phyloP scores from a whole-genome alignment of 2,888 invertebrate species.

The Drosophila engyochracea region DNA sequence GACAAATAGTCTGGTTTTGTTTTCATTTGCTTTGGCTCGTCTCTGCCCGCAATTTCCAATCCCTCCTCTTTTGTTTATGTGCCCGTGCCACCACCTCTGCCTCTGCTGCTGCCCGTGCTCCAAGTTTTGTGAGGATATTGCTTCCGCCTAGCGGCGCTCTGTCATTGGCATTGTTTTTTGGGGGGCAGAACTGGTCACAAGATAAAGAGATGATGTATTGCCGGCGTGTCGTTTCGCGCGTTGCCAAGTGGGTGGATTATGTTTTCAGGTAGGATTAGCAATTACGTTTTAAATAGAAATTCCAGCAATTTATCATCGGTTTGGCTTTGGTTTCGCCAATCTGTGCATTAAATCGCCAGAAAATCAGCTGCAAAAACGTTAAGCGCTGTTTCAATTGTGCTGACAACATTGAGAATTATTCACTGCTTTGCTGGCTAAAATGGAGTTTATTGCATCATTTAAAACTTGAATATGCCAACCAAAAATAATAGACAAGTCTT shows the following conservation, averaged over 20 bases:
- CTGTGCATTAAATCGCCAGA: constrained; percentile 60
- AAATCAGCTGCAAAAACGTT: constrained; percentile 48
- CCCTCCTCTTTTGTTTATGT: constrained; percentile 33
- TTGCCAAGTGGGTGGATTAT: constrained; percentile 81
- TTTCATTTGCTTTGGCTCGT: constrained; percentile 73
- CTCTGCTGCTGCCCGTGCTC: neutral
- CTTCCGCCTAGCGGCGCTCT: constrained; percentile 27
- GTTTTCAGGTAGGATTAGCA: constrained; percentile 82
- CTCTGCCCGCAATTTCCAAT: constrained; percentile 19
- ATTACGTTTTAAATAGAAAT: constrained; percentile 81
- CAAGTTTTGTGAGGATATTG: constrained; percentile 20
- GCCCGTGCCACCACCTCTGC: neutral
- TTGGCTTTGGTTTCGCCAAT: constrained; percentile 39
- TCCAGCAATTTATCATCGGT: constrained; percentile 72
- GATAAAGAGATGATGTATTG: constrained; percentile 81
- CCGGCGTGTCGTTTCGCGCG: constrained; percentile 47
- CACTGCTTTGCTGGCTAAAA: constrained; percentile 31
- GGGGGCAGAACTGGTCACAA: constrained; percentile 44
- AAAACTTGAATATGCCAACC: constrained; percentile 52
- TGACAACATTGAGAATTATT: neutral
- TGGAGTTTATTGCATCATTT: constrained; percentile 73
- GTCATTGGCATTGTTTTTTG: constrained; percentile 48
- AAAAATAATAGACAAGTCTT: constrained; percentile 47
- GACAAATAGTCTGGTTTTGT: constrained; percentile 82
- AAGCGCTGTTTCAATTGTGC: constrained; percentile 29